These are phyloP conservation scores for Platycheirus albimanus DNA, from an alignment of 2,888 invertebrate species.

Conservation along the genomic window DNA sequence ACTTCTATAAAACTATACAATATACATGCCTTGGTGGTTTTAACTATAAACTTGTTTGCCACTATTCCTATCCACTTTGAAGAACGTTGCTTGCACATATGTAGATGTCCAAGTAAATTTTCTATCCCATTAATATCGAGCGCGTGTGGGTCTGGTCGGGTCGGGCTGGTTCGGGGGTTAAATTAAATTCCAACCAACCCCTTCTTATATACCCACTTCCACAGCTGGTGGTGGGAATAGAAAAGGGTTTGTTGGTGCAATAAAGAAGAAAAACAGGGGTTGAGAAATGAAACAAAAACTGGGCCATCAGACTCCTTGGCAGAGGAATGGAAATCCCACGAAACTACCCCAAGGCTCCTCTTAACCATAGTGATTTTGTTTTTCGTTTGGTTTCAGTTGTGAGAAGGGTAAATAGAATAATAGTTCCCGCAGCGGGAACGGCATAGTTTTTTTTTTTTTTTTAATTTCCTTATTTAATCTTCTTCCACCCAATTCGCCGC, in stretches of 20 bases:
- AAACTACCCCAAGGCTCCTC: constrained; percentile 57
- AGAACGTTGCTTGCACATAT: constrained; percentile 8
- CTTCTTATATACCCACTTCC: background rate
- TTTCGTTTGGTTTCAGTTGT: constrained; percentile 13
- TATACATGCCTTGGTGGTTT: background rate
- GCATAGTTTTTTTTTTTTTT: constrained; percentile 30
- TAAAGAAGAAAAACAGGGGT: background rate
- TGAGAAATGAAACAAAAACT: constrained; percentile 41
- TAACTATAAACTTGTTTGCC: constrained; percentile 28
- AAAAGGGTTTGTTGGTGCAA: constrained; percentile 1
- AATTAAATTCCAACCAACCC: constrained; percentile 44
- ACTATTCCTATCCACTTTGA: constrained; percentile 27
- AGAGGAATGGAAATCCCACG: constrained; percentile 33
- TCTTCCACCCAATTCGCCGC: constrained; percentile 7
- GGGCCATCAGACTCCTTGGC: constrained; percentile 63
- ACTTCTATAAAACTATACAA: no score
- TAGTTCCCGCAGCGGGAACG: constrained; percentile 52
- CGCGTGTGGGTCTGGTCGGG: constrained; percentile 8
- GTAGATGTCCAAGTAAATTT: constrained; percentile 56
- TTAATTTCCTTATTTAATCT: constrained; percentile 31
- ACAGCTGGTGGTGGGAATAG: no score
- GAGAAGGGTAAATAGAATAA: constrained; percentile 65
- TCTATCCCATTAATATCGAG: constrained; percentile 50
- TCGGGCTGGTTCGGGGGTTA: constrained; percentile 17
- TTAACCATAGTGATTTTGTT: constrained; percentile 24